Evolutionary conservation across 2,797 vertebrate genomes (phyloP).

Genomic region (Loris lydekkerianus): DNA sequence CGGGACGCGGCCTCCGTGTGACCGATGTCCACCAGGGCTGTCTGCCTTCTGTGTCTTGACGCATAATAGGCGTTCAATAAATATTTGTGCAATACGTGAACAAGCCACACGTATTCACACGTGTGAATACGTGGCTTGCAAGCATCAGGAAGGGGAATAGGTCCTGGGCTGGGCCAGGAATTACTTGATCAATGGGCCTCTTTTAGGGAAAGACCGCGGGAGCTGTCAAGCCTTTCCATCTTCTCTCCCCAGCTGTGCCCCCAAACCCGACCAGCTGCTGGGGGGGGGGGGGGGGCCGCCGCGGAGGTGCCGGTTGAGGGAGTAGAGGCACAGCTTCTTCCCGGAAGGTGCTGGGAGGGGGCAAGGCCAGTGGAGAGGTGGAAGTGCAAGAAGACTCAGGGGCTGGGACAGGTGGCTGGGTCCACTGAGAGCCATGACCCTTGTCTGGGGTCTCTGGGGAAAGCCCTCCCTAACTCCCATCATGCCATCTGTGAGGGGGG

Average conservation of each 20-base stretch:
- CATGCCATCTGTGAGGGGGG: conserved; percentile 37
- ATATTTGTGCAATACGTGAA: not conserved
- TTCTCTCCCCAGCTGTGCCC: not conserved
- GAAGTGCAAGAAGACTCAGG: not conserved
- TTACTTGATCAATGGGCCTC: not conserved
- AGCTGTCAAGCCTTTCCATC: not conserved
- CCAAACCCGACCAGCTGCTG: not conserved
- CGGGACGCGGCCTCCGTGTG: rapidly evolving
- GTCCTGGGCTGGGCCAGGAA: not conserved
- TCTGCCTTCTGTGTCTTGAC: not conserved
- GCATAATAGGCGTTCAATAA: conserved; percentile 35
- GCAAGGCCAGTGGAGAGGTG: not conserved
- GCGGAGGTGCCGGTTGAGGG: not conserved
- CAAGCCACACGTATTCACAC: not conserved
- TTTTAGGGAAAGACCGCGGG: not conserved
- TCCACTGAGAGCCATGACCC: conserved; percentile 46
- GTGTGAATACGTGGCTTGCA: not conserved
- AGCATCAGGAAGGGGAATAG: not conserved
- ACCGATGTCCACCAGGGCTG: not conserved
- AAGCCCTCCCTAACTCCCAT: conserved; percentile 39
- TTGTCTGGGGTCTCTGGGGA: not conserved
- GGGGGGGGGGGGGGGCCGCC: rapidly evolving
- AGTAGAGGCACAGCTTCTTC: not conserved
- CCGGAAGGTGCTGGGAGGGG: not conserved
- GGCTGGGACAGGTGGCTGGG: conserved; percentile 47